Percentiles rank a stretch among this genome's conserved stretches.
Evolutionary conservation across 2,888 invertebrate genomes (phyloP).

Genomic region (Euphydryas editha): DNA sequence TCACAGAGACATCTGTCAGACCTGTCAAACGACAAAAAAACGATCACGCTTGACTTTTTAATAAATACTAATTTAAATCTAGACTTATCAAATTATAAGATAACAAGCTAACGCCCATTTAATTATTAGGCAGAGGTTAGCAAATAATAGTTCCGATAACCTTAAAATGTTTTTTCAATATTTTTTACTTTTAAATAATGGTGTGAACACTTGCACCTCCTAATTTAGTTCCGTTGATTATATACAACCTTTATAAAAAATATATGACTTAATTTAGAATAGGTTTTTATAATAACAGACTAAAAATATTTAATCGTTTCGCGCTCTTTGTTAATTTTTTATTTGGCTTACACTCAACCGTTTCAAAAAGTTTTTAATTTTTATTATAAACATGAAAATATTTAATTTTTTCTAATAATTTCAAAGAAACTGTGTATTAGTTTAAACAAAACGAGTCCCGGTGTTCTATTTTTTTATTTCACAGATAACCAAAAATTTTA

Average conservation of each 20-base stretch:
- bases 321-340: background rate
- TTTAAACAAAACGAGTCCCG: slow-evolving; percentile 1
- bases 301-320: background rate
- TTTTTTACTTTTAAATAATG: slow-evolving; percentile 10
- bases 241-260: slow-evolving; percentile 4
- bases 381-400: background rate
- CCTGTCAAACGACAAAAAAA: slow-evolving; percentile 9
- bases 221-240: slow-evolving; percentile 14
- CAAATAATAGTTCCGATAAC: slow-evolving; percentile 18
- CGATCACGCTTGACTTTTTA: slow-evolving; percentile 20
- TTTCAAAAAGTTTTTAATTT: background rate
- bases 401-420: background rate
- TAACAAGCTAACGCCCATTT: slow-evolving; percentile 19
- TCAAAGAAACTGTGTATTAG: background rate
- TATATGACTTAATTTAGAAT: background rate
- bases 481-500: slow-evolving; percentile 44
- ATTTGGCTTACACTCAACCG: background rate
- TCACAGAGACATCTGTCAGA: background rate
- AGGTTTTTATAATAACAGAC: background rate
- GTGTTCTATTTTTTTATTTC: slow-evolving; percentile 23
- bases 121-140: slow-evolving; percentile 29
- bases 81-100: slow-evolving; percentile 31
- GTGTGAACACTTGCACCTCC: slow-evolving; percentile 29
- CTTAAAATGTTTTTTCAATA: slow-evolving; percentile 20
- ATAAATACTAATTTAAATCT: slow-evolving; percentile 32